These are phyloP conservation scores for Rhea pennata DNA, from an alignment of 2,113 vertebrate genomes.

Conservation along the genomic window DNA sequence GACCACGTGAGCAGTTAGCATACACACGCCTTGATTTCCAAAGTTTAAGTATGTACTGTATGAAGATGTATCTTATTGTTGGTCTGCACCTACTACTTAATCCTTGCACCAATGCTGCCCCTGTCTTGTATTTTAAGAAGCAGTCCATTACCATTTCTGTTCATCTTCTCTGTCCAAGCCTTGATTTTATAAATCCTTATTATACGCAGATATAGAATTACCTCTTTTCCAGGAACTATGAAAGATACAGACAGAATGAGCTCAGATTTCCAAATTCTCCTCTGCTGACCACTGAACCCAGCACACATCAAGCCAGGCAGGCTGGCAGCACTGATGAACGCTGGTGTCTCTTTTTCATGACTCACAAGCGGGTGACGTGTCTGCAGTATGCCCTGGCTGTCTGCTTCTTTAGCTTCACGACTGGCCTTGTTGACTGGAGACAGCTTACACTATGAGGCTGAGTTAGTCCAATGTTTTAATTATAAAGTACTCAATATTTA, in stretches of 20 bases:
- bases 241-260: not conserved
- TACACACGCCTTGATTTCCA: not conserved
- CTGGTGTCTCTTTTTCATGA: not conserved
- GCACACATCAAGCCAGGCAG: slow-evolving; percentile 17
- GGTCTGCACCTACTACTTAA: not conserved
- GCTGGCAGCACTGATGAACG: not conserved
- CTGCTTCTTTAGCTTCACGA: not conserved
- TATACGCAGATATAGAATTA: not conserved
- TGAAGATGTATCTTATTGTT: not conserved
- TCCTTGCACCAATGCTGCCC: not conserved
- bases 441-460: not conserved
- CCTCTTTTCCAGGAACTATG: not conserved
- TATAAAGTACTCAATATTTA: not conserved
- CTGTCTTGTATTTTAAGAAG: not conserved
- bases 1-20: not conserved
- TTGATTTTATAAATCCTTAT: not conserved
- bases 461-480: not conserved
- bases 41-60: not conserved
- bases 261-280: slow-evolving; percentile 10
- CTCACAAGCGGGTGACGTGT: not conserved
- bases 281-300: slow-evolving; percentile 33
- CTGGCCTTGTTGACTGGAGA: not conserved
- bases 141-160: not conserved
- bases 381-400: slow-evolving; percentile 8
- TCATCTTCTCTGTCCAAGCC: not conserved